Conservation (phyloP, 2,888 invertebrate species). For the Troides helena region DNA sequence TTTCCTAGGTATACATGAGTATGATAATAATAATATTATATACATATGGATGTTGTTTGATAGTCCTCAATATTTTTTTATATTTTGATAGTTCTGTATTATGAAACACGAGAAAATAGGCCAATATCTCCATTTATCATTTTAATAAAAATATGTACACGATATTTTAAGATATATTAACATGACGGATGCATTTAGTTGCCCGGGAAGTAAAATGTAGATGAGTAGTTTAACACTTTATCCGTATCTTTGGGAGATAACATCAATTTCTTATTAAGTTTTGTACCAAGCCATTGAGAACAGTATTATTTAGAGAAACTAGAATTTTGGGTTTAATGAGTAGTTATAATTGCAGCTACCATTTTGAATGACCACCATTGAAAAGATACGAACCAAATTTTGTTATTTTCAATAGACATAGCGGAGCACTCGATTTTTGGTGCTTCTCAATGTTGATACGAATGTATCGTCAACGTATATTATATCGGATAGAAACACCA, state of each 20-base stretch:
- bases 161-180: conserved; percentile 66
- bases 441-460: conserved; percentile 56
- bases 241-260: conserved; percentile 57
- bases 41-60: conserved; percentile 80
- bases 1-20: conserved; percentile 75
- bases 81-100: conserved; percentile 82
- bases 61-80: conserved; percentile 81
- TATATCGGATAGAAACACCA: conserved; percentile 75
- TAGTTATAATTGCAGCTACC: conserved; percentile 69
- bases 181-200: conserved; percentile 76
- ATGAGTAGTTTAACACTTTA: conserved; percentile 52
- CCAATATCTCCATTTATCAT: conserved; percentile 77
- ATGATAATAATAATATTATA: conserved; percentile 72
- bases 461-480: conserved; percentile 61
- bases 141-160: conserved; percentile 65
- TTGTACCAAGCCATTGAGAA: conserved; percentile 78
- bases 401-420: conserved; percentile 61
- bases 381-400: conserved; percentile 55
- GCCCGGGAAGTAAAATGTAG: conserved; percentile 52
- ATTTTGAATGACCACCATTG: conserved; percentile 60
- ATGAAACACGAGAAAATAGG: conserved; percentile 73
- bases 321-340: conserved; percentile 67
- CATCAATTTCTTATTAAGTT: conserved; percentile 62
- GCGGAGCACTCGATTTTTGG: conserved; percentile 49
- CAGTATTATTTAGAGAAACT: conserved; percentile 79